Conservation (phyloP, 2,797 vertebrate genomes). For the Acestrorhynchus altus region DNA sequence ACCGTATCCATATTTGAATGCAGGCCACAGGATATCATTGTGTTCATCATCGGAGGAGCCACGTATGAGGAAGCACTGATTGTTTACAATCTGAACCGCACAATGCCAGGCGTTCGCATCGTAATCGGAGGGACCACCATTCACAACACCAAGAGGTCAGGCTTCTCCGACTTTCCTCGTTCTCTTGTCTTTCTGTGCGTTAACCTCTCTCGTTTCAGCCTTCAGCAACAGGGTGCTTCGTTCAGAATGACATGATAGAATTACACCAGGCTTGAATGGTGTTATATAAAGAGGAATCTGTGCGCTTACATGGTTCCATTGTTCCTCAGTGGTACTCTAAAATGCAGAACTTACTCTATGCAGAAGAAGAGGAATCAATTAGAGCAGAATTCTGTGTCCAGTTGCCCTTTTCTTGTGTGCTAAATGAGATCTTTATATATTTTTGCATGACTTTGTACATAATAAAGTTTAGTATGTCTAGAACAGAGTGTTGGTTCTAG, state of each 20-base stretch:
- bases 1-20: not conserved
- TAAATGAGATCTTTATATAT: not conserved
- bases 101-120: slow-evolving; percentile 87
- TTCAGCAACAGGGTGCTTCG: slow-evolving; percentile 1
- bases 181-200: slow-evolving; percentile 6
- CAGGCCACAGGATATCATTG: slow-evolving; percentile 94
- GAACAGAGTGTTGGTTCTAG: too few relatives aligned
- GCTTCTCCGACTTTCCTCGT: not conserved
- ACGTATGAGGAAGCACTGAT: slow-evolving; percentile 91
- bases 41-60: slow-evolving; percentile 92
- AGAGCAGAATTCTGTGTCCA: not conserved
- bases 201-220: not conserved
- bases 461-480: too few relatives aligned
- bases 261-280: slow-evolving; percentile 15
- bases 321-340: not conserved
- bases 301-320: not conserved
- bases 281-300: slow-evolving; percentile 20
- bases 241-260: not conserved
- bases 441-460: not conserved
- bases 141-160: slow-evolving; percentile 93
- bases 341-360: not conserved
- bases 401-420: not conserved
- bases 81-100: slow-evolving; percentile 93
- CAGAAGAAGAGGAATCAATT: not conserved
- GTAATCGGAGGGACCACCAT: slow-evolving; percentile 91